Base-by-base conservation (phyloP, 2,797 vertebrate species). In the Centropyge bicolor region DNA sequence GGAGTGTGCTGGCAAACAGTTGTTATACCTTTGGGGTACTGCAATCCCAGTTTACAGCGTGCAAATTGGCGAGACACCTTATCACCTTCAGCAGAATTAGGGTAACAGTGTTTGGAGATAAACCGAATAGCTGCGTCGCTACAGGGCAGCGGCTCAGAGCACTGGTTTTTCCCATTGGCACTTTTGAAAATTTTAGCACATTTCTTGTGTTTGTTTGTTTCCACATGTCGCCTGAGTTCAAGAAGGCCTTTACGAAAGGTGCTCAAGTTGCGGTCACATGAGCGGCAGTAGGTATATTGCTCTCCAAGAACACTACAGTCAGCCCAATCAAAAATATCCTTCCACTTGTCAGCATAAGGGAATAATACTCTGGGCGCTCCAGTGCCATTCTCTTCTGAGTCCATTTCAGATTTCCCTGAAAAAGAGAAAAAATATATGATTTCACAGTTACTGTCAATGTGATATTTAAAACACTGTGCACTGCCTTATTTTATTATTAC, bases 1-100 rank as follows among this genome's bases (percentile, higher is more conserved):
- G 95, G 95, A 20, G 91, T 93, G 51, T 89, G 73, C n/a, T 83
- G 86, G 70, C 94, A 95, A 36, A 83, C 63, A 9, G 91, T 86
- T 36, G 36, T 48, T 8, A 95, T 86, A 67, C 94, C 85, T 49
- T 86, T 70, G 46, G 92, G 93, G 78, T 95, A 94, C 19, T 83
- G 67, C 12, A 51, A 41, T 19, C 95, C 94, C 72, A 95, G 85
- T 49, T 93, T 91, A 56, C 76, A 62, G 36, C 46, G 88, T 10
- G 82, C 89, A 77, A 89, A 89, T 36, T n/a, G 27, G 22, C 72
- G 65, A 1, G 92, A 76, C 27, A 51, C 74, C 43, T 76, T 78
- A 46, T 79, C 78, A 17, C 68, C 65, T 40, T 70, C 35, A 17
- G 57, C 61, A 2, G 80, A 73, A 62, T 79, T 79, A 0, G 73